Conservation (phyloP, 2,888 invertebrate genomes). For the Drosophila kuntzei region DNA sequence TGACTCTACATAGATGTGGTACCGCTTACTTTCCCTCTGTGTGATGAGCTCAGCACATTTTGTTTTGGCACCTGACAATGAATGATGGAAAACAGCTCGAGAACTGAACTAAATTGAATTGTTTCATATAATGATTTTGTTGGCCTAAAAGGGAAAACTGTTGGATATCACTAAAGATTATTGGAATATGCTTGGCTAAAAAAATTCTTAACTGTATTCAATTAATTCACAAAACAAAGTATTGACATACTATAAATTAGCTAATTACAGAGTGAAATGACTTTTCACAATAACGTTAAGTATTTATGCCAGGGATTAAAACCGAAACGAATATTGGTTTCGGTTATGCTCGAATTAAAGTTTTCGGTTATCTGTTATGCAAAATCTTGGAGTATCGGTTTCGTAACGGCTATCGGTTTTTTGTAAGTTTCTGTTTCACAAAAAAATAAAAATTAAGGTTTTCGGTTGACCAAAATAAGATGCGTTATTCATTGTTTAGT, state of each 20-base stretch:
- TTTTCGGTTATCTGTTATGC: too few relatives aligned
- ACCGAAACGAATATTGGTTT: too few relatives aligned
- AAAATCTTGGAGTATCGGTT: too few relatives aligned
- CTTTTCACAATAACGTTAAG: background rate
- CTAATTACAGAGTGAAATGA: background rate
- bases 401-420: too few relatives aligned
- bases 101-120: conserved; percentile 56
- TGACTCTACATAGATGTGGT: background rate
- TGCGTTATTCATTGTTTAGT: too few relatives aligned
- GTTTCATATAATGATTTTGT: conserved; percentile 51
- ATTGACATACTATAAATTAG: background rate
- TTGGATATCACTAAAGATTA: conserved; percentile 4
- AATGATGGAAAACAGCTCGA: conserved; percentile 32
- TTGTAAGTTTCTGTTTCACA: too few relatives aligned
- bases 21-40: conserved; percentile 6
- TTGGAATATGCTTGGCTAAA: background rate
- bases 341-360: too few relatives aligned
- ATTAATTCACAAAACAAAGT: background rate
- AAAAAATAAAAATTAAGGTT: too few relatives aligned
- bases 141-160: conserved; percentile 16
- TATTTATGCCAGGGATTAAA: too few relatives aligned
- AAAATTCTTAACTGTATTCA: background rate
- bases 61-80: conserved; percentile 53
- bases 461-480: too few relatives aligned
- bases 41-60: conserved; percentile 71